Percentiles rank a stretch among this genome's conserved stretches.
Conservation (phyloP, 2,113 vertebrate genomes). For the Caretta caretta region DNA sequence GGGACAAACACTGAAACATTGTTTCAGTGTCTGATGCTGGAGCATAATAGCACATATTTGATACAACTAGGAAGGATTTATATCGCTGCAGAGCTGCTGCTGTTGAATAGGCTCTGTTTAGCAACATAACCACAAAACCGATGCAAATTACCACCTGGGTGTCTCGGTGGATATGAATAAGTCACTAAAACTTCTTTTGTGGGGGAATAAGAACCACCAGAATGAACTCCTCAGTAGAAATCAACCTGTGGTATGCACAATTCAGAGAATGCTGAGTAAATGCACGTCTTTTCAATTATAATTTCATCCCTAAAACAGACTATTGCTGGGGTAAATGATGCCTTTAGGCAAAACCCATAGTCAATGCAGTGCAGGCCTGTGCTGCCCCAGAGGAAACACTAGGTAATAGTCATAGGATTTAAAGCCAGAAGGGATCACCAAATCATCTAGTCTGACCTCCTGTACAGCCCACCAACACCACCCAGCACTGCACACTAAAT, state of each 20-base stretch:
- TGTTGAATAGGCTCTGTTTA: not conserved
- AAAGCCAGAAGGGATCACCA: not conserved
- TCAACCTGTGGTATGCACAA: no score
- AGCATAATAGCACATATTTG: not conserved
- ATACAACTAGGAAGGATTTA: not conserved
- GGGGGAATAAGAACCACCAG: fast-evolving
- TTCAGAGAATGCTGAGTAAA: not conserved
- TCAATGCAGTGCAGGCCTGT: not conserved
- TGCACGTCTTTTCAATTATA: not conserved
- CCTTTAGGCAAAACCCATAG: not conserved
- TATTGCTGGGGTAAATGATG: fast-evolving
- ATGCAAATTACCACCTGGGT: not conserved
- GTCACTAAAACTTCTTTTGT: fast-evolving
- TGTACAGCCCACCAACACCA: not conserved
- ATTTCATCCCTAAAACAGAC: not conserved
- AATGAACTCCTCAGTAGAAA: not conserved
- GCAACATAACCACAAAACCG: not conserved
- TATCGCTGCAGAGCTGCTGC: not conserved
- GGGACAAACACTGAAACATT: not conserved
- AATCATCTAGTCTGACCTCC: not conserved
- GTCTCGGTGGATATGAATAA: fast-evolving
- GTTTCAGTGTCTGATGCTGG: not conserved
- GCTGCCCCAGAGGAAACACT: not conserved
- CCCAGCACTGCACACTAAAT: not conserved
- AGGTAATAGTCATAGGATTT: not conserved